Percentiles rank a stretch among this genome's conserved stretches.
phyloP scores from a whole-genome alignment of 1,140 invertebrate genomes.

The Cylas formicarius region DNA sequence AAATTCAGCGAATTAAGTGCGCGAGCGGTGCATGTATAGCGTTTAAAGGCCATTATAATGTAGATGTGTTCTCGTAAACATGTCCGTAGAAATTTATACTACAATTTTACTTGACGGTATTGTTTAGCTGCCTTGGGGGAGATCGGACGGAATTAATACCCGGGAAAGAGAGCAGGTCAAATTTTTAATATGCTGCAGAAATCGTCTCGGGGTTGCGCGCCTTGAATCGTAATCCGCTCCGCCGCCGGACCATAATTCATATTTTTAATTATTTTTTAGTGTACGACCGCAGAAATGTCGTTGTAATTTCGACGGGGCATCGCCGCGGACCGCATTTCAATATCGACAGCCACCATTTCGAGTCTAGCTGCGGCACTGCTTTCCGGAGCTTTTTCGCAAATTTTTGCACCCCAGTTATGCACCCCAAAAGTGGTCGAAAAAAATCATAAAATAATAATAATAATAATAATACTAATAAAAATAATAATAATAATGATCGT shows the following conservation, averaged over 20 bases:
- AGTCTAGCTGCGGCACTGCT: no score
- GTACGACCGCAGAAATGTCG: no score
- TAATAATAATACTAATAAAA: no score
- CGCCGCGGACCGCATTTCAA: no score
- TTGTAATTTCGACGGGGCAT: no score
- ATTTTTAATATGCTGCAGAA: constrained; percentile 2
- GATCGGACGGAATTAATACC: neutral
- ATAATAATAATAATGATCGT: no score
- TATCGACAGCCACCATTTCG: no score
- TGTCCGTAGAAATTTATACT: constrained; percentile 7
- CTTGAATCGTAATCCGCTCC: neutral
- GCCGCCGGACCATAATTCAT: neutral
- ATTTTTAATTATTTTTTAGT: no score
- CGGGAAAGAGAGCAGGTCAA: constrained; percentile 1
- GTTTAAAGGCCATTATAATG: constrained; percentile 5
- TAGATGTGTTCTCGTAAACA: constrained; percentile 6
- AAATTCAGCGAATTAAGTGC: constrained; percentile 7
- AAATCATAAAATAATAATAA: no score
- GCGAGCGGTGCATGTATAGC: neutral
- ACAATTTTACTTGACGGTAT: constrained; percentile 4
- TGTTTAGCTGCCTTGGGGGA: constrained; percentile 3
- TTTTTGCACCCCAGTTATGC: no score
- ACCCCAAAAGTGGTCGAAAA: no score
- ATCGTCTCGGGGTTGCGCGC: constrained; percentile 1
- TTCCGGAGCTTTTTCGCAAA: no score